phyloP scores from a whole-genome alignment of 2,113 vertebrate species.

The Camelus dromedarius region DNA sequence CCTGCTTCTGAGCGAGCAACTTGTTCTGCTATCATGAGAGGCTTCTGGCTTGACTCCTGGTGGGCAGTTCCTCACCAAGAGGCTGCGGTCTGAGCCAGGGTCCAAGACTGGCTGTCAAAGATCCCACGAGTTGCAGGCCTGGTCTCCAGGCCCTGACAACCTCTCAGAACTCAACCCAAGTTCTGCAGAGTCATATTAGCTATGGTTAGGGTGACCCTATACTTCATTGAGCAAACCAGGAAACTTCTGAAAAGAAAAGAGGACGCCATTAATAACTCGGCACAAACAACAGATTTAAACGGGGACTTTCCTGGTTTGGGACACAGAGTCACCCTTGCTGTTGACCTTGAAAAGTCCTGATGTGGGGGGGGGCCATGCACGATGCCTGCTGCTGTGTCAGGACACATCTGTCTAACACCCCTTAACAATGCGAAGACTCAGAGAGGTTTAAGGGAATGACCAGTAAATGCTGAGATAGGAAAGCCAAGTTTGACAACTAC shows the following conservation, averaged over 20 bases:
- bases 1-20: neutral
- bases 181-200: neutral
- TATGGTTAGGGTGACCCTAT: neutral
- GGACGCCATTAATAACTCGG: neutral
- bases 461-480: neutral
- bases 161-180: neutral
- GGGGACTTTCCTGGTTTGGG: neutral
- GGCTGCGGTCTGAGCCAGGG: neutral
- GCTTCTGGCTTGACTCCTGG: neutral
- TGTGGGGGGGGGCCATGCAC: no score
- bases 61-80: neutral
- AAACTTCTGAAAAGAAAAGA: neutral
- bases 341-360: neutral
- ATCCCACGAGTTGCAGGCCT: neutral
- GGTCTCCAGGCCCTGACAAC: neutral
- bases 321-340: neutral
- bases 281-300: neutral
- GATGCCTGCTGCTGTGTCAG: neutral
- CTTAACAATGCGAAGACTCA: neutral
- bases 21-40: neutral
- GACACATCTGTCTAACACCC: neutral
- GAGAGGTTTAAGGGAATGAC: neutral
- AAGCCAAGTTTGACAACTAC: neutral
- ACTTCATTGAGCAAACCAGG: neutral
- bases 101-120: neutral